A percentile compares a stretch with the other conserved stretches of the same genome.
phyloP scores from a whole-genome alignment of 2,888 invertebrate species.

The Glaucopsyche alexis region DNA sequence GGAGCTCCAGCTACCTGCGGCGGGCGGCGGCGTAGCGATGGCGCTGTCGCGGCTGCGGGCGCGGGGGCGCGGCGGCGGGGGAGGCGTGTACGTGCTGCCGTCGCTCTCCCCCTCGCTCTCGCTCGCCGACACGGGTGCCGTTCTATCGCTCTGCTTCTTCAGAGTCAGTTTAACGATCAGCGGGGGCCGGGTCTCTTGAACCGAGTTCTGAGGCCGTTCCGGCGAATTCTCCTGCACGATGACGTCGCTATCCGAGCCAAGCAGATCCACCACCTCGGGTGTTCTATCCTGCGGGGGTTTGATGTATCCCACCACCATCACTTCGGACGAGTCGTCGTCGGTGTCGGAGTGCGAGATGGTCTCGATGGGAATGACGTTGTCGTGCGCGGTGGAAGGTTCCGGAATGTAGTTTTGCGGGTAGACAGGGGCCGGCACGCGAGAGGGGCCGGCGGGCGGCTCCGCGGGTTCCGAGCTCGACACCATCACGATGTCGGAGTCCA shows the following conservation, averaged over 20 bases:
- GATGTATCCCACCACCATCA: slow-evolving; percentile 82
- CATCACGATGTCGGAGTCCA: slow-evolving; percentile 63
- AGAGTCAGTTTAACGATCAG: slow-evolving; percentile 47
- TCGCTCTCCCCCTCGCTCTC: slow-evolving; percentile 49
- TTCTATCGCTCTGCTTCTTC: slow-evolving; percentile 45
- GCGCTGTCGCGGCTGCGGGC: slow-evolving; percentile 37
- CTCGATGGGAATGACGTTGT: slow-evolving; percentile 67
- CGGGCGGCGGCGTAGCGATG: slow-evolving; percentile 31
- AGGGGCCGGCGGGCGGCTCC: slow-evolving; percentile 49
- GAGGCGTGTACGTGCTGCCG: slow-evolving; percentile 47
- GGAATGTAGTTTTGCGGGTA: slow-evolving; percentile 57
- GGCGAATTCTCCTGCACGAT: slow-evolving; percentile 58
- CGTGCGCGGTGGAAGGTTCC: slow-evolving; percentile 44
- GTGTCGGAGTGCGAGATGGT: slow-evolving; percentile 72
- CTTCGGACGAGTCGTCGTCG: slow-evolving; percentile 76
- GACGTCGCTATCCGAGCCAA: slow-evolving; percentile 79
- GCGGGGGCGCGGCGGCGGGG: slow-evolving; percentile 42
- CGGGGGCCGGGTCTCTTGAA: slow-evolving; percentile 36
- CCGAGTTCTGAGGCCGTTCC: slow-evolving; percentile 41
- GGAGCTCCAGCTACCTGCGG: slow-evolving; percentile 32
- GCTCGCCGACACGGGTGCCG: slow-evolving; percentile 46
- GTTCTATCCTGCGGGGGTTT: slow-evolving; percentile 84
- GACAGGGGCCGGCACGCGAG: slow-evolving; percentile 49
- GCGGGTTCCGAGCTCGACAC: slow-evolving; percentile 58
- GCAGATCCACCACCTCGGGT: slow-evolving; percentile 82